phyloP scores from a whole-genome alignment of 2,797 vertebrate genomes.

The Premnoplex brunnescens region DNA sequence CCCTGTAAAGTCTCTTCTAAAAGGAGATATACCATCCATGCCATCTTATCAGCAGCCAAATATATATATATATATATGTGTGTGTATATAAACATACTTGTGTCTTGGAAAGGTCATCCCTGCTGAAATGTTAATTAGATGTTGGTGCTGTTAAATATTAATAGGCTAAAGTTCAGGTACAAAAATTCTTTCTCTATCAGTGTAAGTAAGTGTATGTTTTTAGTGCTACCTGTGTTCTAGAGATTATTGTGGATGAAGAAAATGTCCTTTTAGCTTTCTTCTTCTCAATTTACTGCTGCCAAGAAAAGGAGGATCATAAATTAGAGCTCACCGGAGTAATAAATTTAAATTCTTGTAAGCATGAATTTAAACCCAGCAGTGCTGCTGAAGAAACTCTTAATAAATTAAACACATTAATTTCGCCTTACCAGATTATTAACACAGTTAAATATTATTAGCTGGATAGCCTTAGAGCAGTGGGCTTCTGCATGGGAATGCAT shows the following conservation, averaged over 20 bases:
- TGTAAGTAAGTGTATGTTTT: background rate
- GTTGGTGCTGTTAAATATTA: background rate
- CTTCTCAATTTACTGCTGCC: background rate
- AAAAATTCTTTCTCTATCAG: background rate
- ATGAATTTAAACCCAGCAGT: background rate
- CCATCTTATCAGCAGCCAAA: background rate
- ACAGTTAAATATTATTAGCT: slow-evolving; percentile 33
- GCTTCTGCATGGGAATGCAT: background rate
- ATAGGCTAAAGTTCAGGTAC: background rate
- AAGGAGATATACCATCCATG: background rate
- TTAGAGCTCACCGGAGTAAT: background rate
- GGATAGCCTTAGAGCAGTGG: background rate
- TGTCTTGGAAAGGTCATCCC: background rate
- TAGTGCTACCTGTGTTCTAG: background rate
- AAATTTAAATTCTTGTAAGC: slow-evolving; percentile 1
- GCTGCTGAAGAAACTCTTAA: background rate
- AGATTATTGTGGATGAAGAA: background rate
- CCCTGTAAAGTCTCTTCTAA: background rate
- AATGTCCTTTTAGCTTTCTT: background rate
- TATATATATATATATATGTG: background rate
- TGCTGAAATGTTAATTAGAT: slow-evolving; percentile 19
- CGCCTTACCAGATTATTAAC: slow-evolving; percentile 3
- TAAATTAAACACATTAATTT: slow-evolving; percentile 35
- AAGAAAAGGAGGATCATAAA: background rate
- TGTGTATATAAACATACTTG: background rate